Conservation (phyloP, 2,797 vertebrate genomes). For the Esox masquinongy region DNA sequence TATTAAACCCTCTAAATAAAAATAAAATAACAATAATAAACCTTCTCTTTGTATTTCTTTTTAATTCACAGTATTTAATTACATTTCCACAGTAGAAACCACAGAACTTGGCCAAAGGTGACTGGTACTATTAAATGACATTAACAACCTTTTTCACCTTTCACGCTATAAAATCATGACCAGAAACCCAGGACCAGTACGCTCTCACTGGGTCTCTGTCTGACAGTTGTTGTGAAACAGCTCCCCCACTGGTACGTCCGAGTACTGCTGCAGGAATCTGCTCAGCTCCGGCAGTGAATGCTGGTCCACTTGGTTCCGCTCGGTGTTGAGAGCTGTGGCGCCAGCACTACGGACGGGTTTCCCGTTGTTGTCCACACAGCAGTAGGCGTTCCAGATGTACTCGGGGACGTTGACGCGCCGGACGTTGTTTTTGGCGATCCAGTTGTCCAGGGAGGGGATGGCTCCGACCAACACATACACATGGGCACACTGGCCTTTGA, state of each 20-base stretch:
- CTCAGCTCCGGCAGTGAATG: slow-evolving; percentile 57
- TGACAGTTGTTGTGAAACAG: slow-evolving; percentile 71
- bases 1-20: not conserved
- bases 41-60: not conserved
- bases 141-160: not conserved
- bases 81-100: not conserved
- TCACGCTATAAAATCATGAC: not conserved
- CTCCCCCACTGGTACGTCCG: slow-evolving; percentile 58
- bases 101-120: not conserved
- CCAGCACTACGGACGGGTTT: slow-evolving; percentile 63
- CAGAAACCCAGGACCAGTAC: not conserved
- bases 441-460: slow-evolving; percentile 69
- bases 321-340: slow-evolving; percentile 69
- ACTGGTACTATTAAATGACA: not conserved
- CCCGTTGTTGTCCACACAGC: slow-evolving; percentile 70
- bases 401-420: slow-evolving; percentile 76
- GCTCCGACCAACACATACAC: slow-evolving; percentile 74
- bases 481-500: slow-evolving; percentile 59
- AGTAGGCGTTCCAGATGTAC: slow-evolving; percentile 77
- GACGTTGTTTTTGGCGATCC: slow-evolving; percentile 74
- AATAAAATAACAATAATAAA: not conserved
- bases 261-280: slow-evolving; percentile 68
- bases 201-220: slow-evolving; percentile 2
- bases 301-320: slow-evolving; percentile 62
- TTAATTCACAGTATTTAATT: not conserved